Percentiles rank a stretch among this genome's conserved stretches.
Evolutionary conservation across 2,797 vertebrate genomes (phyloP).

Genomic region (Aulostomus chinensis): DNA sequence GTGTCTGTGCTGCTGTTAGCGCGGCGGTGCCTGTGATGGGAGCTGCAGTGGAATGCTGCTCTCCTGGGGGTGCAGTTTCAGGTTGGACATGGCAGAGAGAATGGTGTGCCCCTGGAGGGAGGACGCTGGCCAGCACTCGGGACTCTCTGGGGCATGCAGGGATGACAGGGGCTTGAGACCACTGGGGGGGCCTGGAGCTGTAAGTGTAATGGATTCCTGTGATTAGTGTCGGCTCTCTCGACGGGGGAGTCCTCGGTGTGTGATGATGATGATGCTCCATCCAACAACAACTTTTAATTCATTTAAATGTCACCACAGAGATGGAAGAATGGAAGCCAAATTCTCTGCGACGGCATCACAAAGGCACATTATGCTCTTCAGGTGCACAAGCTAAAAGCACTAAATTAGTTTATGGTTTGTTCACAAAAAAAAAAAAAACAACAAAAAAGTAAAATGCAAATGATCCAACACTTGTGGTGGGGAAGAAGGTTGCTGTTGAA

Average conservation of each 20-base stretch:
- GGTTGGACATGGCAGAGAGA: constrained; percentile 22
- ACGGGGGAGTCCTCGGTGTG: constrained; percentile 23
- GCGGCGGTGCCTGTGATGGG: constrained; percentile 3
- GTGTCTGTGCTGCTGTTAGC: constrained; percentile 15
- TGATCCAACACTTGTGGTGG: constrained; percentile 9
- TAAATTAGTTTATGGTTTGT: constrained; percentile 35
- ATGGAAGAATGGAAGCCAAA: constrained; percentile 32
- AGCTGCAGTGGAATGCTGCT: constrained; percentile 4
- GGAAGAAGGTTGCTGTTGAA: constrained; percentile 4
- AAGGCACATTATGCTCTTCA: constrained; percentile 50
- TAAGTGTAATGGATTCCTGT: constrained; percentile 37
- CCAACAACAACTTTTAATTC: constrained; percentile 27
- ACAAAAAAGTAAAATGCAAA: too few relatives aligned
- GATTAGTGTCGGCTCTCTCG: constrained; percentile 22
- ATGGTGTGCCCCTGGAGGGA: constrained; percentile 24
- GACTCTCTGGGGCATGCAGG: constrained; percentile 26
- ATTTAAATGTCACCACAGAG: constrained; percentile 15
- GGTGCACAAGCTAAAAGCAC: constrained; percentile 52
- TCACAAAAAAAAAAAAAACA: too few relatives aligned
- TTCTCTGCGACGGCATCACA: constrained; percentile 18
- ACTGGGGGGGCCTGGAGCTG: constrained; percentile 25
- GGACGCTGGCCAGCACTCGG: constrained; percentile 13
- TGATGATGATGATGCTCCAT: constrained; percentile 6
- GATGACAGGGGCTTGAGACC: constrained; percentile 18
- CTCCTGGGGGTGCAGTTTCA: constrained; percentile 24